Conservation (phyloP, 2,113 vertebrate species). For the Amia ocellicauda region DNA sequence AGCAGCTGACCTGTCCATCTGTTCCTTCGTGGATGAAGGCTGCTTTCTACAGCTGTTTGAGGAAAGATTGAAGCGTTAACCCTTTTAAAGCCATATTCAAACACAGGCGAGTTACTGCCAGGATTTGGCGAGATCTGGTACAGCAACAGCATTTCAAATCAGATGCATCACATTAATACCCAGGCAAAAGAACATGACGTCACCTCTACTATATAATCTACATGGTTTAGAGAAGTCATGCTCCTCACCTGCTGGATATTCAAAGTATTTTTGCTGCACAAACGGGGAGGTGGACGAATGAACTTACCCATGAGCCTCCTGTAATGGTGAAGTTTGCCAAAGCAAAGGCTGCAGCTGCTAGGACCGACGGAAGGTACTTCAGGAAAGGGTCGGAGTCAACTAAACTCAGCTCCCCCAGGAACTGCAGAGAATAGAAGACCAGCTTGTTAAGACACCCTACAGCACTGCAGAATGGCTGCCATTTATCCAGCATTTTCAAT, state of each 20-base stretch:
- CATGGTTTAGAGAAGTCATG: no score
- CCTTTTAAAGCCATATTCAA: no score
- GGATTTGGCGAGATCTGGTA: no score
- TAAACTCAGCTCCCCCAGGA: slow-evolving; percentile 87
- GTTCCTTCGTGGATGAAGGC: background rate
- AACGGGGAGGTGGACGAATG: no score
- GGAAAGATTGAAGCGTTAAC: background rate
- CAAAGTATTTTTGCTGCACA: no score
- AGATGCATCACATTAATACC: no score
- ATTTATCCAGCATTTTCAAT: no score
- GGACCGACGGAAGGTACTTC: slow-evolving; percentile 89
- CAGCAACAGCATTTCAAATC: no score
- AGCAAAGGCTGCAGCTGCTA: slow-evolving; percentile 80
- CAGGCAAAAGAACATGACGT: no score
- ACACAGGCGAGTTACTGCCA: no score
- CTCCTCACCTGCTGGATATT: no score
- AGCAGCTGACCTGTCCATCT: background rate
- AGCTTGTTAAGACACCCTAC: background rate
- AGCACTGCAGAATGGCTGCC: background rate
- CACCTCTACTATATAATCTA: no score
- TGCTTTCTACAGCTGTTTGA: background rate
- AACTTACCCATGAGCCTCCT: slow-evolving; percentile 82
- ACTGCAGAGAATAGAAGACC: slow-evolving; percentile 58
- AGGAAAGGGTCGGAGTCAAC: slow-evolving; percentile 90
- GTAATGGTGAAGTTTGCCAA: slow-evolving; percentile 78